These are phyloP conservation scores for Chymomyza costata DNA, from an alignment of 1,140 invertebrate species.

Conservation along the genomic window DNA sequence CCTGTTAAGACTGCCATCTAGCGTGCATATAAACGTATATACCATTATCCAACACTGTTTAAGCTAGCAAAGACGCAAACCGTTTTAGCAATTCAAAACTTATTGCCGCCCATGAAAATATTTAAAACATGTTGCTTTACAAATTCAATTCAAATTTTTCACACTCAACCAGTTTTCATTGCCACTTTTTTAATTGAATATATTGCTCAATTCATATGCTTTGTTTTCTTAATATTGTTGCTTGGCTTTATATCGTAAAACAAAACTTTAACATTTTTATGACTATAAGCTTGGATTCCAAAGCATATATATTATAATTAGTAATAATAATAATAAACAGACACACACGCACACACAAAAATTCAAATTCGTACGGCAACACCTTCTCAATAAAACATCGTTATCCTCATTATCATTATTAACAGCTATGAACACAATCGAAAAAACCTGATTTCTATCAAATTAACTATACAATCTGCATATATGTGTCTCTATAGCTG, in stretches of 20 bases:
- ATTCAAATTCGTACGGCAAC: slow-evolving; percentile 50
- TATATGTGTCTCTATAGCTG: slow-evolving; percentile 29
- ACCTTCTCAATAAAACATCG: slow-evolving; percentile 70
- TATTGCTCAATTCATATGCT: slow-evolving; percentile 11
- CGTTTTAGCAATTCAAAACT: no score
- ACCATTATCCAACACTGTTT: no score
- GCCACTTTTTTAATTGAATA: slow-evolving; percentile 42
- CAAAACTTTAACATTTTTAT: slow-evolving; percentile 51
- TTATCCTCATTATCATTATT: slow-evolving; percentile 69
- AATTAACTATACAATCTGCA: slow-evolving; percentile 21
- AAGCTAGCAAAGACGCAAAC: no score
- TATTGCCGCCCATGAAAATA: no score
- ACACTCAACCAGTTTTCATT: slow-evolving; percentile 33
- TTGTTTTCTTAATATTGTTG: slow-evolving; percentile 15
- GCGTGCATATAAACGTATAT: no score
- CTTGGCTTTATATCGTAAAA: slow-evolving; percentile 48
- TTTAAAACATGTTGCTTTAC: neutral
- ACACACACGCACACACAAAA: slow-evolving; percentile 38
- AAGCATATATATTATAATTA: slow-evolving; percentile 67
- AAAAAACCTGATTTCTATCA: slow-evolving; percentile 50
- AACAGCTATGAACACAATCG: slow-evolving; percentile 61
- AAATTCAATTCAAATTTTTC: neutral
- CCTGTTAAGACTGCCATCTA: no score
- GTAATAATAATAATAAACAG: slow-evolving; percentile 37
- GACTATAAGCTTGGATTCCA: slow-evolving; percentile 52